Conservation (phyloP, 2,888 invertebrate genomes). For the Leptarthrus brevirostris region DNA sequence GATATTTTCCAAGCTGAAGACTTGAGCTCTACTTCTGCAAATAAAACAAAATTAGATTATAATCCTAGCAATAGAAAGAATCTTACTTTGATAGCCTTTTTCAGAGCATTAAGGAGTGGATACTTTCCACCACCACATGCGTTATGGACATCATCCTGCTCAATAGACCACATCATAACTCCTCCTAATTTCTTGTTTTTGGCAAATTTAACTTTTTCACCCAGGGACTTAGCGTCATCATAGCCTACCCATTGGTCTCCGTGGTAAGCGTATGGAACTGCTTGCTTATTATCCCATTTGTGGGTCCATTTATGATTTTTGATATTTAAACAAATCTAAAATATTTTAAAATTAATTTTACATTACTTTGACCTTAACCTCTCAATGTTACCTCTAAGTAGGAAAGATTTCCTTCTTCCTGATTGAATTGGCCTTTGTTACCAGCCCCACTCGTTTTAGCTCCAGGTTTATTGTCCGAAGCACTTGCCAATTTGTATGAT, state of each 20-base stretch:
- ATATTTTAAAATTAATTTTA: no score
- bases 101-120: constrained; percentile 65
- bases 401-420: constrained; percentile 68
- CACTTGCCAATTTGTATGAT: constrained; percentile 64
- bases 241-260: constrained; percentile 67
- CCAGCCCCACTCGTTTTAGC: constrained; percentile 67
- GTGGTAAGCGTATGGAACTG: constrained; percentile 63
- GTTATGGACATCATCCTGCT: constrained; percentile 72
- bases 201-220: constrained; percentile 61
- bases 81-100: neutral
- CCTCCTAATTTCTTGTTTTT: constrained; percentile 68
- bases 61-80: neutral
- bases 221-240: constrained; percentile 63
- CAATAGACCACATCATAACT: constrained; percentile 73
- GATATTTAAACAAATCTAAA: constrained; percentile 32
- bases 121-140: constrained; percentile 67
- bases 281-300: constrained; percentile 59
- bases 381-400: constrained; percentile 70
- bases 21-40: no score
- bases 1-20: no score
- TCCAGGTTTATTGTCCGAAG: constrained; percentile 64
- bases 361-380: no score
- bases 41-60: no score
- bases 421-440: constrained; percentile 68
- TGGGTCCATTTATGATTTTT: constrained; percentile 60